Evolutionary conservation across 2,888 invertebrate genomes (phyloP), one percentile per base, ranked within the genome.

Genomic region (Corbicula japonica): DNA sequence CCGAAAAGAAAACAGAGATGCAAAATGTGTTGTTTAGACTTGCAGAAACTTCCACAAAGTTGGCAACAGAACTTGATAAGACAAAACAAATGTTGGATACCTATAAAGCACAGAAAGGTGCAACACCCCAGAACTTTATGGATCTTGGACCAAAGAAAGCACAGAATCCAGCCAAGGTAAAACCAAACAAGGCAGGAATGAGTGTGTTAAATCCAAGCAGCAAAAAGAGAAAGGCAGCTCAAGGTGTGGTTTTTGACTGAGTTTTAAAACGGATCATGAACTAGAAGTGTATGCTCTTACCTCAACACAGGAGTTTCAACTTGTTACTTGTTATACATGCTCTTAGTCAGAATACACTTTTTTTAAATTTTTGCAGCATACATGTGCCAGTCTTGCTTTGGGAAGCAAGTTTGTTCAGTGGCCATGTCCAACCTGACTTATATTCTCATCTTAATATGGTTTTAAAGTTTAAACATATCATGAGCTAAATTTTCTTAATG

Each of bases 191-290:
- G 80, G 83, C 80, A 32, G 92, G 92, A 44, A 92, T 92, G 92
- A 92, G 92, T 87, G 89, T 90, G 15, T 69, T 92, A 1, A 92
- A 92, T 73, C 92, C 92, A 34, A 86, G 88, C 8, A 92, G 90
- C 71, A 89, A 89, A 69, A 92, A 91, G 74, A 79, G 91, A 66
- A 92, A 92, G 77, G 89, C 89, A 52, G 91, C 92, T 23, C 85
- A 87, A 34, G 92, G 92, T 41, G 91, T 92, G 61, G 88, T 88
- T 50, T 92, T 92, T 90, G 92, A 91, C 48, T 90, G 41, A 84
- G 21, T n/a, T n/a, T n/a, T n/a, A n/a, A n/a, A n/a, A n/a, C n/a
- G n/a, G n/a, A n/a, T 38, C 18, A 4, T 21, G 15, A 54, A 5
- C 21, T 54, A 6, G 6, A 54, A 41, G 41, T 41, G 15, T 41